A percentile compares a stretch with the other conserved stretches of the same genome.
Evolutionary conservation across 2,113 vertebrate species (phyloP).

Genomic region (Pavo muticus): DNA sequence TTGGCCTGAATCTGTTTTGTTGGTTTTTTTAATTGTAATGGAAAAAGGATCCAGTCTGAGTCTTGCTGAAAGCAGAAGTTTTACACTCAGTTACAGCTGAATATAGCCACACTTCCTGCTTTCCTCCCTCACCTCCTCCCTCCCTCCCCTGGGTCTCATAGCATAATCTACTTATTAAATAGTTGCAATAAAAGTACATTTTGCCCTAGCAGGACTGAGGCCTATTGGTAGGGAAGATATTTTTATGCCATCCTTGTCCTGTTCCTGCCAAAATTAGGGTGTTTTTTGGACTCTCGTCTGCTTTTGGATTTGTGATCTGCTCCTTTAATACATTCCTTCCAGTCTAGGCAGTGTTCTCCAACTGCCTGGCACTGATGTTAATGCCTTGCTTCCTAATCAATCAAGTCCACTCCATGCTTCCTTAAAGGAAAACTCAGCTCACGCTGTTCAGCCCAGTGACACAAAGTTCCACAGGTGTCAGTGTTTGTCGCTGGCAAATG

Average conservation of each 20-base stretch:
- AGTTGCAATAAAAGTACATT: not conserved
- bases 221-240: not conserved
- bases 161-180: not conserved
- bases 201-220: not conserved
- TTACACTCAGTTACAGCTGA: not conserved
- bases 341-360: constrained; percentile 44
- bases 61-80: constrained; percentile 15
- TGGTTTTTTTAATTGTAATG: not conserved
- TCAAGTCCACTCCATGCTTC: not conserved
- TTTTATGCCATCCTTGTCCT: not conserved
- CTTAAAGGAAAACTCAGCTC: constrained; percentile 51
- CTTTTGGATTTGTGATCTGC: not conserved
- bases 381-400: constrained; percentile 22
- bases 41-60: not conserved
- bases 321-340: constrained; percentile 56
- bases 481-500: not conserved
- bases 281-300: not conserved
- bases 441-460: not conserved
- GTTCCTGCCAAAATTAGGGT: not conserved
- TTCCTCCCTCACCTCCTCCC: not conserved
- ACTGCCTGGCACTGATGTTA: constrained; percentile 41
- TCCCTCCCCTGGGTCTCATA: not conserved
- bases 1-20: not conserved
- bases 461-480: not conserved
- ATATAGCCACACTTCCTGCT: not conserved